phyloP scores from a whole-genome alignment of 2,888 invertebrate species.

The Drosophila vallismaia region DNA sequence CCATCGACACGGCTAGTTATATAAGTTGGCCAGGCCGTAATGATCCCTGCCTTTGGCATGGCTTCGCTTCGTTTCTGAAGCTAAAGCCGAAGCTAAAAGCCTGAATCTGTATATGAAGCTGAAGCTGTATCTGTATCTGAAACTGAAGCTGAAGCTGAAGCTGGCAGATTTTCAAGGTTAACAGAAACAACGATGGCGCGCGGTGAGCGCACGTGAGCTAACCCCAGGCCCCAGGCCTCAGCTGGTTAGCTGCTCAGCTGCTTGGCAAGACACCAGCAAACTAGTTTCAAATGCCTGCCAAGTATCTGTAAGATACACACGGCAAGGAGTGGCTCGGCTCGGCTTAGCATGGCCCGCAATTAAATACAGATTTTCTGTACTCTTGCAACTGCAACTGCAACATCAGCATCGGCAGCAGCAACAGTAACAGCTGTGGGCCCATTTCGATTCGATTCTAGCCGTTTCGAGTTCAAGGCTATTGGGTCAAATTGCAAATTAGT shows the following conservation, averaged over 20 bases:
- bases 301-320: slow-evolving; percentile 72
- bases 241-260: slow-evolving; percentile 40
- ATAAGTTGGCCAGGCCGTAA: slow-evolving; percentile 53
- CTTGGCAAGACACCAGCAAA: slow-evolving; percentile 50
- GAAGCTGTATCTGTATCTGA: slow-evolving; percentile 17
- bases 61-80: slow-evolving; percentile 42
- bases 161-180: slow-evolving; percentile 82
- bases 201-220: slow-evolving; percentile 70
- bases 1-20: slow-evolving; percentile 53
- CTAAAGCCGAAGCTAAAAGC: slow-evolving; percentile 20
- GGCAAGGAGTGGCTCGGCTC: slow-evolving; percentile 58
- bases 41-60: slow-evolving; percentile 45
- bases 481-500: slow-evolving; percentile 76
- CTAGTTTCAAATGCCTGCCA: slow-evolving; percentile 77
- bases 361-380: slow-evolving; percentile 62
- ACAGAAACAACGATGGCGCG: slow-evolving; percentile 62
- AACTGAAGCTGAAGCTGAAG: slow-evolving; percentile 39
- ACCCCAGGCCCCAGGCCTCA: slow-evolving; percentile 54
- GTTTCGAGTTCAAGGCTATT: slow-evolving; percentile 79
- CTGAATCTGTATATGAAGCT: slow-evolving; percentile 19
- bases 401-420: slow-evolving; percentile 8
- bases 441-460: slow-evolving; percentile 58
- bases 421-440: slow-evolving; percentile 50
- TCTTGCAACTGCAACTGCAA: slow-evolving; percentile 51
- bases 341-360: slow-evolving; percentile 62